Evolutionary conservation across 2,797 vertebrate genomes (phyloP).

Genomic region (Amblyraja radiata): DNA sequence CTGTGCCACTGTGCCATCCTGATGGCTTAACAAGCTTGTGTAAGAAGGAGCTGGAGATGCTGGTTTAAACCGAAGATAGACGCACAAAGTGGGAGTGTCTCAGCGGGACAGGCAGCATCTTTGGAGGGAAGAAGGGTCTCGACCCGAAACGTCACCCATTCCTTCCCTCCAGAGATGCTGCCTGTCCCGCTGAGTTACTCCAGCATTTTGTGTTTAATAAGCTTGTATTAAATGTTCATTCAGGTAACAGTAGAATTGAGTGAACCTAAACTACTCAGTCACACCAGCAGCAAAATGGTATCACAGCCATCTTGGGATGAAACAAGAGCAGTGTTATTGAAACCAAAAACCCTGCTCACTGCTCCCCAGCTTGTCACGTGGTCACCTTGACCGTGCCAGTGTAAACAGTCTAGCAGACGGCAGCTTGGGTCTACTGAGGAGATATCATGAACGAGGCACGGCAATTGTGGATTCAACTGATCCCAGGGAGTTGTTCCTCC

Average conservation of each 20-base stretch:
- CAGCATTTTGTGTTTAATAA: too few species aligned
- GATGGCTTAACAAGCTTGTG: too few species aligned
- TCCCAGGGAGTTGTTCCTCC: background rate
- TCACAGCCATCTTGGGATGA: background rate
- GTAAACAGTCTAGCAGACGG: background rate
- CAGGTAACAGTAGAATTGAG: background rate
- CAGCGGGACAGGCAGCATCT: too few species aligned
- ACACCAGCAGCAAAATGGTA: background rate
- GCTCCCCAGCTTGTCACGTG: background rate
- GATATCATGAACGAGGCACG: too few species aligned
- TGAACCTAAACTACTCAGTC: background rate
- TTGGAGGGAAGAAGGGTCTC: too few species aligned
- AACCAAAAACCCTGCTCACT: background rate
- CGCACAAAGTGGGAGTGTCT: too few species aligned
- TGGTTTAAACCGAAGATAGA: too few species aligned
- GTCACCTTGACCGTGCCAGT: background rate
- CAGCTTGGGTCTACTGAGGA: background rate
- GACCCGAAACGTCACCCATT: too few species aligned
- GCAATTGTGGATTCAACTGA: background rate
- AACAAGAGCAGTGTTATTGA: background rate
- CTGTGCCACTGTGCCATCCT: too few species aligned
- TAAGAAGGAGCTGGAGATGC: too few species aligned
- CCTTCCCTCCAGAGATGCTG: too few species aligned
- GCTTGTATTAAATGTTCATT: background rate
- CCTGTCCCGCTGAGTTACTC: too few species aligned